These are phyloP conservation scores for Samia ricini DNA, from an alignment of 1,140 invertebrate species.

Conservation along the genomic window DNA sequence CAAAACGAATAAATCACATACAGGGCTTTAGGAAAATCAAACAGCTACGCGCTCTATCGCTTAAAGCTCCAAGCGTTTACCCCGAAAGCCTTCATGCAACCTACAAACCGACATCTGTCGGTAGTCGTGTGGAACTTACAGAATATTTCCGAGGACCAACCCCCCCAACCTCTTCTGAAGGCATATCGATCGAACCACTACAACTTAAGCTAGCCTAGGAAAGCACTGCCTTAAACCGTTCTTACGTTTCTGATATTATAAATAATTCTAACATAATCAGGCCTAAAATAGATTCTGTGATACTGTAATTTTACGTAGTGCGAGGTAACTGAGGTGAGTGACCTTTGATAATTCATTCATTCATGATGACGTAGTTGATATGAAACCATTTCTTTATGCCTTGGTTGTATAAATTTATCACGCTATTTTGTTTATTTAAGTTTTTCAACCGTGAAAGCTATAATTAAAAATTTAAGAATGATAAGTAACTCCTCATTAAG, in stretches of 20 bases:
- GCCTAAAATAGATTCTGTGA: constrained; percentile 29
- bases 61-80: constrained; percentile 29
- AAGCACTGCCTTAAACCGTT: constrained; percentile 57
- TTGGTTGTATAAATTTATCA: too few relatives aligned
- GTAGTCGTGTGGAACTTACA: constrained; percentile 32
- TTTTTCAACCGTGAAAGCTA: too few relatives aligned
- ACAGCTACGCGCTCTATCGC: constrained; percentile 41
- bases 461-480: too few relatives aligned
- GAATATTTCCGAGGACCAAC: constrained; percentile 23
- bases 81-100: constrained; percentile 29
- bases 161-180: constrained; percentile 32
- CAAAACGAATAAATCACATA: background rate
- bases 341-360: constrained; percentile 24
- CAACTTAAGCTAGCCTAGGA: constrained; percentile 59
- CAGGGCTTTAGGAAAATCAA: background rate
- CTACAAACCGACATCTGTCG: constrained; percentile 53
- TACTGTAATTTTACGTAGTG: background rate
- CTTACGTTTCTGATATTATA: constrained; percentile 35
- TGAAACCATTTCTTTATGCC: too few relatives aligned
- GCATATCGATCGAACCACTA: constrained; percentile 63
- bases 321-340: constrained; percentile 49
- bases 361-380: constrained; percentile 49
- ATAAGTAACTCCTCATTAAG: constrained; percentile 3
- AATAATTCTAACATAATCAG: constrained; percentile 32
- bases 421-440: too few relatives aligned